Evolutionary conservation across 2,797 vertebrate genomes (phyloP), one percentile per base, ranked within the genome.

Genomic region (Glyptemys insculpta): DNA sequence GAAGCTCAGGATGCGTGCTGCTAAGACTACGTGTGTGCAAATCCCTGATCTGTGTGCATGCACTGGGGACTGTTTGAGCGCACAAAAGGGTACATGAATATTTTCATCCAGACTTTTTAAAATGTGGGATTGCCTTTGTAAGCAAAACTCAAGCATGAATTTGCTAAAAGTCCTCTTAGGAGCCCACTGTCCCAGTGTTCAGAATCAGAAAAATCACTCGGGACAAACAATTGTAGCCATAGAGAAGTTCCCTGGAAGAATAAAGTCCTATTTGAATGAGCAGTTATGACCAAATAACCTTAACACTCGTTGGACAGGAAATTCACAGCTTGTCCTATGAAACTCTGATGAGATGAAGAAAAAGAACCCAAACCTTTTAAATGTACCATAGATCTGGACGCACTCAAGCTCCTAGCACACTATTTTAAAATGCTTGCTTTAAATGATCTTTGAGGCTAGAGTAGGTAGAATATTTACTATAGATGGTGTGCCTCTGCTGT

Each of bases 381-480:
- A 91, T 9, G 53, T 85, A 84, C 50, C 16, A 4, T 16, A 56
- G 50, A 78, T 52, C 89, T 80, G 88, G 47, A 91, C 84, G 65
- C 34, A 54, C 76, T 82, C 52, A 62, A 34, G 50, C 59, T 94
- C 92, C 88, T 72, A 79, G 53, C 86, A 44, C 15, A 9, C 12
- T 47, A 59, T 96, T 94, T 95, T 74, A 86, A 91, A 90, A 91
- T 23, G 41, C 86, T 83, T 44, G 68, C 72, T 80, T 82, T 81
- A 90, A 95, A 88, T 92, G 9, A 47, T 34, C 78, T 95, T 85
- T 86, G 83, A 93, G 92, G 87, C 81, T 12, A 50, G 54, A 81
- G 7, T 72, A 54, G 82, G 79, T 78, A 79, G 93, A 88, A 91
- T 95, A 91, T 92, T 96, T 88, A 87, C 79, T 50, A 92, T 89